Evolutionary conservation across 2,113 vertebrate genomes (phyloP).

Genomic region (Poeciliopsis prolifica): DNA sequence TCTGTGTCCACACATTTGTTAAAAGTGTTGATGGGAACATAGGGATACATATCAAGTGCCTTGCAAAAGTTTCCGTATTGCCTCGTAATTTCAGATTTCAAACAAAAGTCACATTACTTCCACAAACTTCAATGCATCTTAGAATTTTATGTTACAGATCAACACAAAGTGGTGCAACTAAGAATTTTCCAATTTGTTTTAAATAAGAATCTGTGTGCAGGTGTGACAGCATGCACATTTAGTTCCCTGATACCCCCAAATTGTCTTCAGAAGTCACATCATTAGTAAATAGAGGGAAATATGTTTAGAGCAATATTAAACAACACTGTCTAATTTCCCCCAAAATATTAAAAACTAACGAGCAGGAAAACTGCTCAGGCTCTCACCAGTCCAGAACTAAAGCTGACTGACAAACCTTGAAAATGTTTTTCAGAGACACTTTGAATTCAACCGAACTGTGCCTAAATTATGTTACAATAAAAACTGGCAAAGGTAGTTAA

Average conservation of each 20-base stretch:
- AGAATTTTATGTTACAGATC: not conserved
- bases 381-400: not conserved
- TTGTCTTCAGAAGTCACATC: not conserved
- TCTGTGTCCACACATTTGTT: constrained; percentile 33
- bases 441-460: too few species aligned
- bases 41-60: not conserved
- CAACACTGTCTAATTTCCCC: too few species aligned
- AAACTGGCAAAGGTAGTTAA: not conserved
- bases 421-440: not conserved
- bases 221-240: not conserved
- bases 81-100: not conserved
- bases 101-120: not conserved
- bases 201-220: not conserved
- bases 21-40: constrained; percentile 24
- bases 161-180: not conserved
- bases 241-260: not conserved
- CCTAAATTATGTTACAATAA: too few species aligned
- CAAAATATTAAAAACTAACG: not conserved
- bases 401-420: not conserved
- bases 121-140: not conserved
- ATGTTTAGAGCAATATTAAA: not conserved
- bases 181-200: not conserved
- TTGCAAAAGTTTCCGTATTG: not conserved
- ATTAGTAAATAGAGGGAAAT: not conserved
- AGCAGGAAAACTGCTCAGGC: too few species aligned